Evolutionary conservation across 1,140 invertebrate species (phyloP).

Genomic region (Solen grandis): DNA sequence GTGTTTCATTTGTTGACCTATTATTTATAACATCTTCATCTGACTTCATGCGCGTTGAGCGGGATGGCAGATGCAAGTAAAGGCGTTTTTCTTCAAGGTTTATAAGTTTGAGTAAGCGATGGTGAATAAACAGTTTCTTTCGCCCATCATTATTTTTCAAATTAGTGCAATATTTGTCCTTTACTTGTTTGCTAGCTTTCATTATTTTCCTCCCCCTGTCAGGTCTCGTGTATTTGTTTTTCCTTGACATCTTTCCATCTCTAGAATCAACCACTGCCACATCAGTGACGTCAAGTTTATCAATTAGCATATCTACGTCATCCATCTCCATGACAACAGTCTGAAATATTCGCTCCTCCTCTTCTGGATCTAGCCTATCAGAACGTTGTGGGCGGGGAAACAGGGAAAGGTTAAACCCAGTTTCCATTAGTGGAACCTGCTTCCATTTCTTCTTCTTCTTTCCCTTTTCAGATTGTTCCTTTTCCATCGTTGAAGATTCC

Average conservation of each 20-base stretch:
- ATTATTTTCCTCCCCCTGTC: conserved; percentile 64
- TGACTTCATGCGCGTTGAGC: conserved; percentile 33
- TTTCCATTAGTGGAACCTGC: conserved; percentile 42
- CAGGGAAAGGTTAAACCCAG: conserved; percentile 69
- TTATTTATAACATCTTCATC: conserved; percentile 24
- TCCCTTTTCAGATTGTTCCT: conserved; percentile 32
- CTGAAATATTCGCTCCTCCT: conserved; percentile 36
- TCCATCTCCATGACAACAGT: conserved; percentile 59
- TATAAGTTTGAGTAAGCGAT: conserved; percentile 69
- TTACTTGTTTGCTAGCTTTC: conserved; percentile 72
- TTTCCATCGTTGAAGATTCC: neutral
- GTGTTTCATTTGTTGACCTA: conserved; percentile 34
- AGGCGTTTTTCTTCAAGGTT: conserved; percentile 60
- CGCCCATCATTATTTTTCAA: conserved; percentile 72
- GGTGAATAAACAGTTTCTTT: conserved; percentile 72
- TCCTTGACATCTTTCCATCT: conserved; percentile 43
- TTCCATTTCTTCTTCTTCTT: conserved; percentile 73
- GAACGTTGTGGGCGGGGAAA: conserved; percentile 59
- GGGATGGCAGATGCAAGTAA: conserved; percentile 56
- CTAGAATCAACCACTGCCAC: conserved; percentile 5
- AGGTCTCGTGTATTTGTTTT: conserved; percentile 59
- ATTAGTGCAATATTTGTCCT: conserved; percentile 69
- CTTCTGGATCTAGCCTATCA: conserved; percentile 22
- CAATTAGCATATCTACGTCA: conserved; percentile 38
- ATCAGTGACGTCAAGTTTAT: conserved; percentile 41